Evolutionary conservation across 2,797 vertebrate species (phyloP).

Genomic region (Lindbergichthys nudifrons): DNA sequence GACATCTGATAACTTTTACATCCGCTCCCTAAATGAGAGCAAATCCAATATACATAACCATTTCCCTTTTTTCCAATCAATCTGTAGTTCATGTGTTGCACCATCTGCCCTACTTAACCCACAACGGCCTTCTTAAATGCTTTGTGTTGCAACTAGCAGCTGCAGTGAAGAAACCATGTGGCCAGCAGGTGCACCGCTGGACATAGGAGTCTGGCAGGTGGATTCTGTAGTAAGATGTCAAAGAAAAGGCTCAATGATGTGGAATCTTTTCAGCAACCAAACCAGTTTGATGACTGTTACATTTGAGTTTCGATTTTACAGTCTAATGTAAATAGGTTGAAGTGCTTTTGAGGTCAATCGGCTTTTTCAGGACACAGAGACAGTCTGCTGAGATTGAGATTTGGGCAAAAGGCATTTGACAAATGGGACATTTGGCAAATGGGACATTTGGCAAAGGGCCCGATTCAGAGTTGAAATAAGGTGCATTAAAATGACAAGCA

Average conservation of each 20-base stretch:
- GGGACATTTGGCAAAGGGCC: conserved; percentile 22
- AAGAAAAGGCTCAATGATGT: conserved; percentile 8
- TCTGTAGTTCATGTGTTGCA: conserved; percentile 18
- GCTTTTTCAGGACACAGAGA: conserved; percentile 7
- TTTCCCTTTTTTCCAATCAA: conserved; percentile 23
- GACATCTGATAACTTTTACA: background rate
- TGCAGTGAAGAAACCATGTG: conserved; percentile 32
- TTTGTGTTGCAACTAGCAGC: conserved; percentile 48
- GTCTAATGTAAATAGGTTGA: conserved; percentile 16
- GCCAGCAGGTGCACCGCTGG: conserved; percentile 60
- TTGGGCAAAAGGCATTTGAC: background rate
- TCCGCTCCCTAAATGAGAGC: background rate
- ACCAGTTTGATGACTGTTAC: conserved; percentile 5
- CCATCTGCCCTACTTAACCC: conserved; percentile 40
- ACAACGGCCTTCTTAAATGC: conserved; percentile 29
- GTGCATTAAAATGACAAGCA: background rate
- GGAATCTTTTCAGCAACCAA: conserved; percentile 13
- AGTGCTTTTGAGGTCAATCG: conserved; percentile 21
- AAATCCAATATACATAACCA: conserved; percentile 1
- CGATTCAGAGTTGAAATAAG: background rate
- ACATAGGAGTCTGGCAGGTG: background rate
- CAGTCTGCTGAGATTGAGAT: conserved; percentile 11
- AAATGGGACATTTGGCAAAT: conserved; percentile 29
- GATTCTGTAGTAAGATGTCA: conserved; percentile 1
- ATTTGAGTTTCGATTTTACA: conserved; percentile 11